These are phyloP conservation scores for Sapajus apella DNA, from an alignment of 2,113 vertebrate genomes.

Conservation along the genomic window DNA sequence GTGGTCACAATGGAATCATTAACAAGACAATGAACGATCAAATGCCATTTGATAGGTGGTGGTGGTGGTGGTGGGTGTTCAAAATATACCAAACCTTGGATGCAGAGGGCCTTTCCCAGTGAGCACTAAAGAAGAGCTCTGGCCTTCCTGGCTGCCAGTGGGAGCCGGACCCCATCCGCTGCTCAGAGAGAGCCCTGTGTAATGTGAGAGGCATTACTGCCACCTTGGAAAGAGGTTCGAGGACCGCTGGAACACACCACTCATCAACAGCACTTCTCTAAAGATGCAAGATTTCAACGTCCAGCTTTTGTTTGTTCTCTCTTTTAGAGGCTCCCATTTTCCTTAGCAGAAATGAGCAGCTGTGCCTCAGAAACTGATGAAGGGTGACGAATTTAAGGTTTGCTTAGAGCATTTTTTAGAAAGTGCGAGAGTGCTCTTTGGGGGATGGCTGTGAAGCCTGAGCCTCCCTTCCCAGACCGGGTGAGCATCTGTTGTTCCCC, in stretches of 20 bases:
- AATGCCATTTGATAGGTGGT: neutral
- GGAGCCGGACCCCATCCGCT: neutral
- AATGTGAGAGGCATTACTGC: fast-evolving
- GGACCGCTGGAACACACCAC: fast-evolving
- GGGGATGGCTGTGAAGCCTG: neutral
- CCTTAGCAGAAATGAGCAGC: slow-evolving; percentile 43
- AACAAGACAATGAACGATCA: neutral
- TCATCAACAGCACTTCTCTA: neutral
- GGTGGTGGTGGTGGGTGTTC: neutral
- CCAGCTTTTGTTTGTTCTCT: neutral
- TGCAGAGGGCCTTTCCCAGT: neutral
- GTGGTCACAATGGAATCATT: neutral
- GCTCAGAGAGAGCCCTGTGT: neutral
- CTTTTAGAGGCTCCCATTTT: neutral
- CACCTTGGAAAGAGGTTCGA: neutral
- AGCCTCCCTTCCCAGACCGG: neutral
- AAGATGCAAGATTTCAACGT: neutral
- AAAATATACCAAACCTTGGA: neutral
- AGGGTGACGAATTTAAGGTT: neutral
- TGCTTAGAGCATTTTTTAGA: neutral
- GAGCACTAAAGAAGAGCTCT: neutral
- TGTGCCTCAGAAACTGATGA: slow-evolving; percentile 29
- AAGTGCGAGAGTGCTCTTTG: neutral
- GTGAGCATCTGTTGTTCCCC: neutral
- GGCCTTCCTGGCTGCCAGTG: neutral